These are phyloP conservation scores for Hyposoter dolosus DNA, from an alignment of 2,888 invertebrate species.

Conservation along the genomic window DNA sequence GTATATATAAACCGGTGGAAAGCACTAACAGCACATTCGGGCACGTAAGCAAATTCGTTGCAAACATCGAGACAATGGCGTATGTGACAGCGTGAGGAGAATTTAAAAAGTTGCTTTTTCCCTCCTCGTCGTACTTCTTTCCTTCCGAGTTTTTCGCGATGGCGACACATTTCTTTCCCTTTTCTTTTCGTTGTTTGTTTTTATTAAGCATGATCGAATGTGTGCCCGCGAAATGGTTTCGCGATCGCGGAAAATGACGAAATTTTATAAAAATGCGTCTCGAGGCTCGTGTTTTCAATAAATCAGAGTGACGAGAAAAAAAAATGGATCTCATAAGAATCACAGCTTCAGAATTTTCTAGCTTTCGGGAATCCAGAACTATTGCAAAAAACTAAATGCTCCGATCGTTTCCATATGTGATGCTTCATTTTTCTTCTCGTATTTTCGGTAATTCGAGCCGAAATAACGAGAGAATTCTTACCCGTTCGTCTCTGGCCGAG, in stretches of 20 bases:
- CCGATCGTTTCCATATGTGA: background rate
- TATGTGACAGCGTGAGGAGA: constrained; percentile 73
- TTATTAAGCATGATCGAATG: constrained; percentile 5
- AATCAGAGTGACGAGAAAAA: background rate
- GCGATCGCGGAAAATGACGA: background rate
- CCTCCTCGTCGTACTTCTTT: constrained; percentile 39
- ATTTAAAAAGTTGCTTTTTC: constrained; percentile 68
- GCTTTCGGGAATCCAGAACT: background rate
- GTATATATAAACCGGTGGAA: constrained; percentile 78
- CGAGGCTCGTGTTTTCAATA: background rate
- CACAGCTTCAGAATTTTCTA: background rate
- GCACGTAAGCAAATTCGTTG: constrained; percentile 82
- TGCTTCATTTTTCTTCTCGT: background rate
- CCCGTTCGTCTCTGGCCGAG: constrained; percentile 42
- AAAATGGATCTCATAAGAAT: background rate
- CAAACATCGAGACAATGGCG: constrained; percentile 77
- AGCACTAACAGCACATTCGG: constrained; percentile 75
- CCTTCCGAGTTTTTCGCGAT: constrained; percentile 39
- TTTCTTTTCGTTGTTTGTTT: constrained; percentile 22
- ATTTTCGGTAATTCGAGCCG: constrained; percentile 31
- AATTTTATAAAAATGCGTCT: background rate
- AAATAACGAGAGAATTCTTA: constrained; percentile 52
- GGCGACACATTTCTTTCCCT: constrained; percentile 39
- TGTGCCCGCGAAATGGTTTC: background rate
- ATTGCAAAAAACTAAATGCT: background rate